Base-by-base conservation (phyloP, 2,797 vertebrate species). In the Dendrocincla tyrannina region DNA sequence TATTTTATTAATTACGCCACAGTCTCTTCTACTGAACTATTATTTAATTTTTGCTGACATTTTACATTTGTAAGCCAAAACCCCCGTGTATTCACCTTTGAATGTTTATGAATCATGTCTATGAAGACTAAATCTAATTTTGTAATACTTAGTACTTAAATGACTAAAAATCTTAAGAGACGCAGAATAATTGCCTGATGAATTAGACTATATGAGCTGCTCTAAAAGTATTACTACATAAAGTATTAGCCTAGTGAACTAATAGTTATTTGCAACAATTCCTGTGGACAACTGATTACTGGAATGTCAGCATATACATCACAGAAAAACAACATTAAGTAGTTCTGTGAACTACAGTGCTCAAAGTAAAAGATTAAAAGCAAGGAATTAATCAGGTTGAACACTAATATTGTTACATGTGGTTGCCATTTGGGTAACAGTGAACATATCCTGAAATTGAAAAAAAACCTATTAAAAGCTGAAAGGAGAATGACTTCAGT, bases 121-220 rank as follows among this genome's bases (percentile, higher is more conserved):
- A 83, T 80, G 81, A 89, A 77, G 52, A 89, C 58, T 46, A 84
- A 91, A 91, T 59, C 73, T 84, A 49, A 86, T 91, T 88, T 62
- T 85, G 35, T 62, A 92, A 80, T 80, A 74, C 69, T 86, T 74
- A 78, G 41, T 88, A 58, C 79, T 89, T 91, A 95, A 93, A 73
- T 81, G 53, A 86, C 92, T 84, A 91, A 93, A 96, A 96, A 90
- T 86, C 28, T 78, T 92, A 91, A 90, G 70, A 84, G 89, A 88
- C 2, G 5, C 67, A 73, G 80, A 93, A 75, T 83, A 94, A 95
- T 77, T 83, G 60, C 72, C 85, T 78, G 55, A 95, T 84, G 66
- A 94, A 95, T 92, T 93, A 95, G 16, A 86, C 32, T 78, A 4
- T 22, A 89, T 37, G 35, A 92, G 47, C 55, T 73, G 47, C 82